Base-by-base conservation (phyloP, 2,797 vertebrate genomes). In the Phoeniculus purpureus region DNA sequence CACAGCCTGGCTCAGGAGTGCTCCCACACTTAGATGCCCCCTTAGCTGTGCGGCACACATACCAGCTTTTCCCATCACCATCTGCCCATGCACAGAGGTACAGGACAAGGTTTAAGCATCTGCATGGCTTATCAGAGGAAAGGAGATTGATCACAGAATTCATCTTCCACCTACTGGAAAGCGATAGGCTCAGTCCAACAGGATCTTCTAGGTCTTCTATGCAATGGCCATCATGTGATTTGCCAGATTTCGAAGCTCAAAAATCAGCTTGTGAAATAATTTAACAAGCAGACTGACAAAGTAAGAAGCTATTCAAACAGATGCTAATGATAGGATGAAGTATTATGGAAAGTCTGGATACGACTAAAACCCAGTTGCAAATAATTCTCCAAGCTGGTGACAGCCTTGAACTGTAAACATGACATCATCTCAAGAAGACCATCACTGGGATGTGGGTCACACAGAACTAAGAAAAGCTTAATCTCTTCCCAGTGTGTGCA, bases 41-140 rank as follows among this genome's bases (percentile, higher is more conserved):
- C 5, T 12, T 12, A 54, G 29, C 31, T 51, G 1, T 9, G 8
- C 21, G 29, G n/a, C 17, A 54, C 7, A 21, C 18, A 7, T 9
- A 1, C 25, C 34, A 60, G 18, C 8, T 29, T 48, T 74, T 71
- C n/a, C 29, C 29, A 48, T 27, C 31, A 23, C 1, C 2, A 13
- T 0, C 0, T 10, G 10, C 3, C 16, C 15, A 2, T 23, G 21
- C 29, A 65, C 7, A 55, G 50, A 48, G 3, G 19, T 37, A 15
- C 2, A 1, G 21, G 12, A 37, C 34, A 71, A 64, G 9, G 6
- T 67, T 56, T 56, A 52, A 20, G 58, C 9, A 3, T 45, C 43
- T n/a, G 4, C 7, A 7, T 4, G 12, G 27, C 43, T 66, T 70
- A 18, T 37, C 21, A 75, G n/a, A 58, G 61, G 8, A 72, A 45